phyloP scores from a whole-genome alignment of 2,113 vertebrate genomes.

The Tupaia tana region DNA sequence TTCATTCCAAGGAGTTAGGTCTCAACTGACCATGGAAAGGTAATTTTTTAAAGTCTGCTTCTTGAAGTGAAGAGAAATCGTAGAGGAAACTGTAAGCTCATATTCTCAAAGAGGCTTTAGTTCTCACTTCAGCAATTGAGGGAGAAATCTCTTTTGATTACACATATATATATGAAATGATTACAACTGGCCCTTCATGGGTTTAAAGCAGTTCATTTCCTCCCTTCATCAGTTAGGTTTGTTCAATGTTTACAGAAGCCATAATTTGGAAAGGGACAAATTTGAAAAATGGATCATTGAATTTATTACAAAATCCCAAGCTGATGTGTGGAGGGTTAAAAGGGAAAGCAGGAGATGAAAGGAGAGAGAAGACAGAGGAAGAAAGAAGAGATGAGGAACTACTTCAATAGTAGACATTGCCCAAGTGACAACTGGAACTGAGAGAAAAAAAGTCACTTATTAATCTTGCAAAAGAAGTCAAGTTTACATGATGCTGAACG shows the following conservation, averaged over 20 bases:
- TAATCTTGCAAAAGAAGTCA: background rate
- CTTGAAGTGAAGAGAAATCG: conserved; percentile 55
- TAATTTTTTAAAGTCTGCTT: conserved; percentile 61
- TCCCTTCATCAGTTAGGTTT: conserved; percentile 18
- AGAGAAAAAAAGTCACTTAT: background rate
- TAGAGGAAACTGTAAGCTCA: conserved; percentile 27
- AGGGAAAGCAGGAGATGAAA: background rate
- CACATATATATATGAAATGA: background rate
- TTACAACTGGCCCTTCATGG: conserved; percentile 14
- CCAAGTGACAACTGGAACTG: background rate
- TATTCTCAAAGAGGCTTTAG: conserved; percentile 56
- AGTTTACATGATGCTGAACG: background rate
- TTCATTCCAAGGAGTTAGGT: conserved; percentile 65
- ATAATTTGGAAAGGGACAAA: background rate
- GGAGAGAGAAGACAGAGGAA: background rate
- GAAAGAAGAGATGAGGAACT: background rate
- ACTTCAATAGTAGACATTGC: background rate
- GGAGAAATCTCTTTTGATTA: conserved; percentile 51
- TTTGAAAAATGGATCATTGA: conserved; percentile 52
- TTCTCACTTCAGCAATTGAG: conserved; percentile 58
- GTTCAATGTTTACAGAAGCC: conserved; percentile 37
- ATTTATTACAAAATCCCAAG: background rate
- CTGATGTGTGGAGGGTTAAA: background rate
- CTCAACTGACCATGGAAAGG: conserved; percentile 63
- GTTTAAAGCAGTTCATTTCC: conserved; percentile 57